A percentile compares a stretch with the other conserved stretches of the same genome.
phyloP scores from a whole-genome alignment of 1,140 invertebrate species.

The Oppia nitens region DNA sequence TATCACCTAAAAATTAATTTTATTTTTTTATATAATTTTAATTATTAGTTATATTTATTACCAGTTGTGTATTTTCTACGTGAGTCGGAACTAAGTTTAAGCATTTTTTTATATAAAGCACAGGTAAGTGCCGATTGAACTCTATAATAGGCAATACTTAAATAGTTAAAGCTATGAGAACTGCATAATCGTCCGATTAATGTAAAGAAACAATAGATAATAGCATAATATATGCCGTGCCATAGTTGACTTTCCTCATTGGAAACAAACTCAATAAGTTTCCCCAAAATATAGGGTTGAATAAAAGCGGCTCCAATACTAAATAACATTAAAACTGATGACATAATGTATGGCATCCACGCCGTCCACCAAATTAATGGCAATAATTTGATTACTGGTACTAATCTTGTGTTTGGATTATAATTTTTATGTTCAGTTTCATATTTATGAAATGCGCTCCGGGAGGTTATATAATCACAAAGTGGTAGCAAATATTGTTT shows the following conservation, averaged over 20 bases:
- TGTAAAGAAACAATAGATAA: neutral
- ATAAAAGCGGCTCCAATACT: neutral
- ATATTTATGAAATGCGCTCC: neutral
- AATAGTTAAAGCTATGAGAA: slow-evolving; percentile 22
- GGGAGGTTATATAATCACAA: neutral
- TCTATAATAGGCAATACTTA: slow-evolving; percentile 22
- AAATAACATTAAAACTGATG: neutral
- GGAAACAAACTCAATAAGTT: neutral
- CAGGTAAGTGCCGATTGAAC: slow-evolving; percentile 26
- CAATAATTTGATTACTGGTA: neutral
- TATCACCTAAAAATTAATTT: no score
- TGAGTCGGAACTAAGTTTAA: slow-evolving; percentile 21
- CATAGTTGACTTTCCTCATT: neutral
- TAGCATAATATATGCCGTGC: neutral
- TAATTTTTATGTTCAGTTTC: neutral
- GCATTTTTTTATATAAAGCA: slow-evolving; percentile 45
- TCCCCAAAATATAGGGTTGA: neutral
- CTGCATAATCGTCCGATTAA: neutral
- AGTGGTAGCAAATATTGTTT: neutral
- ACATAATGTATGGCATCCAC: neutral
- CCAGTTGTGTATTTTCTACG: slow-evolving; percentile 49
- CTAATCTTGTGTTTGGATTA: neutral
- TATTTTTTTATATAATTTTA: no score
- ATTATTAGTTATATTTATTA: no score
- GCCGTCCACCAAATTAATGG: neutral